Conservation (phyloP, 2,888 invertebrate species). For the Eupeodes luniger region DNA sequence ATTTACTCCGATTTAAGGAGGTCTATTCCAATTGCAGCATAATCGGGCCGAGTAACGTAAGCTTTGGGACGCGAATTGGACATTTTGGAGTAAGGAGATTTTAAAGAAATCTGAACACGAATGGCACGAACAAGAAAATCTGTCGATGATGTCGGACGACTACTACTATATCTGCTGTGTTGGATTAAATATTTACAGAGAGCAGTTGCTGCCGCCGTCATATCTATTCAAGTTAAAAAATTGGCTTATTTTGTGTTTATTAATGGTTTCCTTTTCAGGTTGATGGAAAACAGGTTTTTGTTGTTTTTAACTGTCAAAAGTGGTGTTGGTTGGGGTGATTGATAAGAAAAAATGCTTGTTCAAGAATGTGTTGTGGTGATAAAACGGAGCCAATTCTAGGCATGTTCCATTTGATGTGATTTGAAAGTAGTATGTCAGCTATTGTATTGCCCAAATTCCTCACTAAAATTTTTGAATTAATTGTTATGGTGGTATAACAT, state of each 20-base stretch:
- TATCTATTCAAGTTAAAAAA: neutral
- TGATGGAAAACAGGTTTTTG: too few relatives aligned
- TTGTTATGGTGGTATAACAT: too few relatives aligned
- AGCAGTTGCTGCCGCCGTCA: neutral
- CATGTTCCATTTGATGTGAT: too few relatives aligned
- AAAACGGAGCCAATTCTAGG: too few relatives aligned
- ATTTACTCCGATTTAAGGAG: conserved; percentile 86
- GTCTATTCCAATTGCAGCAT: conserved; percentile 86
- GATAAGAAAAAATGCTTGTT: too few relatives aligned
- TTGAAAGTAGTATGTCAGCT: too few relatives aligned
- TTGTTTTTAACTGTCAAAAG: too few relatives aligned
- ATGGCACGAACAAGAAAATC: neutral
- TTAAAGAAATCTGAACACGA: neutral
- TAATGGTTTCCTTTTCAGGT: neutral
- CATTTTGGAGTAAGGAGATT: conserved; percentile 44
- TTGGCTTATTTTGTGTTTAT: neutral
- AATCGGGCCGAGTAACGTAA: conserved; percentile 87
- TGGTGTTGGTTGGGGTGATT: too few relatives aligned
- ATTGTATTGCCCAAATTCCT: too few relatives aligned
- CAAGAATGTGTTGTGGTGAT: too few relatives aligned
- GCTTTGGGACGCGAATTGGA: conserved; percentile 82
- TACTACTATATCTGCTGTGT: neutral
- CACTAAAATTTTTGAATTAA: too few relatives aligned
- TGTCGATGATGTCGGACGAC: neutral
- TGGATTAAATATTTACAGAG: conserved; percentile 11